phyloP scores from a whole-genome alignment of 2,113 vertebrate genomes.

The Cephalopholis sonnerati region DNA sequence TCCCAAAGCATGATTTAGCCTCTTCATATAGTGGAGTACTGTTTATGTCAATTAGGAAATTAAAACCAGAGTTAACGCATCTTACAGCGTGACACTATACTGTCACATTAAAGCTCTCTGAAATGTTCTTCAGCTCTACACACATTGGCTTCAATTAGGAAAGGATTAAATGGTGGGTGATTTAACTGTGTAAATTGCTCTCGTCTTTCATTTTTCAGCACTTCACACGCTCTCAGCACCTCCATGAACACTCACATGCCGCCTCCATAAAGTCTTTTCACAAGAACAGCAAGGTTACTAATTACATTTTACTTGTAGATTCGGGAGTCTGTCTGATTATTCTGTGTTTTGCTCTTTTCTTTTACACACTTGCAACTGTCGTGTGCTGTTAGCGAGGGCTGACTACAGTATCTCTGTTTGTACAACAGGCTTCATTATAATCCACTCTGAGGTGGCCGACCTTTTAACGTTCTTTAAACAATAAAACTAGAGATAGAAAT shows the following conservation, averaged over 20 bases:
- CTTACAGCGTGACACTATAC: too few species aligned
- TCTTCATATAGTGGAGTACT: too few species aligned
- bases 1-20: not conserved
- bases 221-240: not conserved
- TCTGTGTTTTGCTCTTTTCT: too few species aligned
- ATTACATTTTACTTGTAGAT: conserved; percentile 21
- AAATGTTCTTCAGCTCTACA: not conserved
- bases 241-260: not conserved
- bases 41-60: not conserved
- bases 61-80: not conserved
- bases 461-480: not conserved
- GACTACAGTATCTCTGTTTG: too few species aligned
- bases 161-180: not conserved
- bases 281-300: not conserved
- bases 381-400: too few species aligned
- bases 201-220: not conserved
- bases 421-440: not conserved
- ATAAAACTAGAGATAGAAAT: too few species aligned
- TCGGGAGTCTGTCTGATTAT: too few species aligned
- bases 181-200: not conserved
- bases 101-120: not conserved
- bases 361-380: too few species aligned
- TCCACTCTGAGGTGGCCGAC: not conserved
- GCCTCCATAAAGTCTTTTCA: not conserved
- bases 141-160: not conserved